Evolutionary conservation across 2,113 vertebrate species (phyloP).

Genomic region (Cyanoramphus novaezelandiae): DNA sequence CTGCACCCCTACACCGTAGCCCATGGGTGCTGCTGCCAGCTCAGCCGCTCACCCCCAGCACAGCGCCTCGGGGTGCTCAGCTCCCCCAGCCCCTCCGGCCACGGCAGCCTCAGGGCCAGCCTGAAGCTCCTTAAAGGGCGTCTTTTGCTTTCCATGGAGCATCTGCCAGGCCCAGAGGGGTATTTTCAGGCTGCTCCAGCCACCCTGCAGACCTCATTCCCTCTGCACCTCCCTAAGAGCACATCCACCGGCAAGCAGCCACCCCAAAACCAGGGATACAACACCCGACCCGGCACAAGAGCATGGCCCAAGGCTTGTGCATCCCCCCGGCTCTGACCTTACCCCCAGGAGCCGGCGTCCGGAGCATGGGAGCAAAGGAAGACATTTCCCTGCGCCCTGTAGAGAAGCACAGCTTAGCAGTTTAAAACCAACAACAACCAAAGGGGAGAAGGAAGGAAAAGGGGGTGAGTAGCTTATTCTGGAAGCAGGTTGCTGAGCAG

Average conservation of each 20-base stretch:
- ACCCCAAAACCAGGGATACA: neutral
- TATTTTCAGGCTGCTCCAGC: neutral
- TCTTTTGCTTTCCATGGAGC: neutral
- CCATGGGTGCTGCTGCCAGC: neutral
- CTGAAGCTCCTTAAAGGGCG: neutral
- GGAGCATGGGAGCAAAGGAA: neutral
- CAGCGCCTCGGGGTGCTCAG: neutral
- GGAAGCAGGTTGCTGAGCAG: neutral
- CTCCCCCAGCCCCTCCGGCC: neutral
- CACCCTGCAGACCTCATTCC: neutral
- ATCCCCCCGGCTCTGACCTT: neutral
- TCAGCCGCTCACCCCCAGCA: neutral
- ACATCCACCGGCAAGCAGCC: neutral
- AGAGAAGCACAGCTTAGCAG: conserved; percentile 24
- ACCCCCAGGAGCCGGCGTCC: neutral
- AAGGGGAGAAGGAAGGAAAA: neutral
- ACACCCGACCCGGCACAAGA: neutral
- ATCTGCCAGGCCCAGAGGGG: neutral
- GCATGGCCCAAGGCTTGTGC: neutral
- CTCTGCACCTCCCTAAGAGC: neutral
- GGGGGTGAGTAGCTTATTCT: conserved; percentile 35
- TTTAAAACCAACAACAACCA: neutral
- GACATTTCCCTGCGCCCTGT: conserved; percentile 16
- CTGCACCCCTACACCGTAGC: accelerated
- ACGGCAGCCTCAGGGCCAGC: neutral